phyloP scores from a whole-genome alignment of 2,797 vertebrate species.

The Poecile montanus region DNA sequence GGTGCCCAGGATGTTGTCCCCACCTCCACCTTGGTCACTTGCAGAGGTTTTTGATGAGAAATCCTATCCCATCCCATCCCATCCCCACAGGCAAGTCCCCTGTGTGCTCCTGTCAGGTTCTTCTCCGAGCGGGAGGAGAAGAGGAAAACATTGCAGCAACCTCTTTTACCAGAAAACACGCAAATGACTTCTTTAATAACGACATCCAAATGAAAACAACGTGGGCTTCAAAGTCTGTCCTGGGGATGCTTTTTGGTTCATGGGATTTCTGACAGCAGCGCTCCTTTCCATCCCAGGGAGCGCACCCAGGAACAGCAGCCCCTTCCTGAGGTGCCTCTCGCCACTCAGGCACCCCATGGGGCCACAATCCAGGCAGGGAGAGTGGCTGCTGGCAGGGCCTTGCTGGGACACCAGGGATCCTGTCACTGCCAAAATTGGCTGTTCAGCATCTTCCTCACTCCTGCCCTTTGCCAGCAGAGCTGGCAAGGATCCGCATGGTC shows the following conservation, averaged over 20 bases:
- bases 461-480: neutral
- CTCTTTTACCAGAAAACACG: conserved; percentile 50
- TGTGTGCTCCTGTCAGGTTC: fast-evolving
- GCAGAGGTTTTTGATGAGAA: neutral
- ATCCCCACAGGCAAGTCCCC: fast-evolving
- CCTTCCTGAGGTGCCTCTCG: neutral
- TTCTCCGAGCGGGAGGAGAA: neutral
- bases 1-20: fast-evolving
- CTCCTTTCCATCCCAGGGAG: neutral
- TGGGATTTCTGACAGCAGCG: fast-evolving
- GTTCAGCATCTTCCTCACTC: neutral
- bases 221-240: neutral
- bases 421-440: neutral
- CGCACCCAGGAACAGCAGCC: neutral
- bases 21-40: neutral
- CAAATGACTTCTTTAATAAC: neutral
- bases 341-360: fast-evolving
- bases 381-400: neutral
- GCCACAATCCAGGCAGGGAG: fast-evolving
- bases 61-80: neutral
- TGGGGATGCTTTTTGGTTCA: neutral
- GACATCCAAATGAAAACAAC: conserved; percentile 40
- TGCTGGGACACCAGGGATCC: neutral
- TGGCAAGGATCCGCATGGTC: fast-evolving
- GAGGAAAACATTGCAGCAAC: neutral